Conservation (phyloP, 2,888 invertebrate genomes). For the Mesorhabditis spiculigera region DNA sequence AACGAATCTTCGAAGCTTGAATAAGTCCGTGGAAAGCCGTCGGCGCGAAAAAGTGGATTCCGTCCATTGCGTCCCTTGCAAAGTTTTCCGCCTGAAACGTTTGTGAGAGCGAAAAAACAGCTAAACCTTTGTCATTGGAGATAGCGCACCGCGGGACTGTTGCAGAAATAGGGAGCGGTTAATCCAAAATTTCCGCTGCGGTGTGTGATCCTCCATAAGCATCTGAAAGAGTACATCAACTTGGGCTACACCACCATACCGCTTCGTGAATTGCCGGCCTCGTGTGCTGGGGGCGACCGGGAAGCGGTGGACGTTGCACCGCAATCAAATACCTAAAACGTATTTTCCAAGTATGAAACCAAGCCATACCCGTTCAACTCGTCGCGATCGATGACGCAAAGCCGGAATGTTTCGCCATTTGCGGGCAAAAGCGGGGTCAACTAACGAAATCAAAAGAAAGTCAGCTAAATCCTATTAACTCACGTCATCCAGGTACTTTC, state of each 20-base stretch:
- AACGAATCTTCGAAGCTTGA: neutral
- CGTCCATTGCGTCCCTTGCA: slow-evolving; percentile 21
- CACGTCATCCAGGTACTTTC: neutral
- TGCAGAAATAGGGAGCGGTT: neutral
- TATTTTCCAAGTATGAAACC: neutral
- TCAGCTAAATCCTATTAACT: neutral
- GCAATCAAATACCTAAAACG: neutral
- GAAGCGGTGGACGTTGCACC: neutral
- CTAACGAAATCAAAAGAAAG: neutral
- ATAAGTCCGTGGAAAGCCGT: neutral
- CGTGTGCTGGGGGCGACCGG: neutral
- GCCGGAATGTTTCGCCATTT: neutral
- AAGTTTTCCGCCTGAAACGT: slow-evolving; percentile 22
- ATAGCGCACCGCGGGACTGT: no score
- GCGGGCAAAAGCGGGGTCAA: neutral
- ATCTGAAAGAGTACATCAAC: slow-evolving; percentile 8
- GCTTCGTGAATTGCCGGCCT: neutral
- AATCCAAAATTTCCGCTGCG: neutral
- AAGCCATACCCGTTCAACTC: neutral
- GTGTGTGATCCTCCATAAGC: slow-evolving; percentile 4
- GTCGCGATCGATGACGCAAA: slow-evolving; percentile 1
- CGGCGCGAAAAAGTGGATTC: slow-evolving; percentile 11
- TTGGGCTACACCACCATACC: neutral
- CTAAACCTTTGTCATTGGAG: no score
- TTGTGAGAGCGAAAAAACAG: neutral